A percentile compares a stretch with the other conserved stretches of the same genome.
Conservation (phyloP, 2,797 vertebrate species). For the Anguilla anguilla region DNA sequence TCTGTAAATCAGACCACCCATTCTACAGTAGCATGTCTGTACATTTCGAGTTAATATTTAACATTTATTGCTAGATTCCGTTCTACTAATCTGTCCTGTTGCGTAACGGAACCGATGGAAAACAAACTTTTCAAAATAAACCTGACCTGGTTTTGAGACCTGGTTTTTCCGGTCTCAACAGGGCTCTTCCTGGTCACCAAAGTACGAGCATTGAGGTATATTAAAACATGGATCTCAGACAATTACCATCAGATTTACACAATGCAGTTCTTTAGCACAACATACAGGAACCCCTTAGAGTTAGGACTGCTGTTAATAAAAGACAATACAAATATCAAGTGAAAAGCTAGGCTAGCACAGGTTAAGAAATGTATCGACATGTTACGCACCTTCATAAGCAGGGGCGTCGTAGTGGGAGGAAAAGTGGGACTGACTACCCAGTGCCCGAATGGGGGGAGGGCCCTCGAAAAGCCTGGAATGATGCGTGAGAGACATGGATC, state of each 20-base stretch:
- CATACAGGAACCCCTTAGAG: neutral
- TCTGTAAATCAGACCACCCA: neutral
- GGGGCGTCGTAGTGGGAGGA: no score
- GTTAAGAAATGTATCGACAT: neutral
- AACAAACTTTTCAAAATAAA: conserved; percentile 16
- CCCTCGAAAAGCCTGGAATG: no score
- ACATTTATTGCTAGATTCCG: neutral
- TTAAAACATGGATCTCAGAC: neutral
- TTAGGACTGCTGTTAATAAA: neutral
- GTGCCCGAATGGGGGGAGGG: no score
- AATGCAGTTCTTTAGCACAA: no score
- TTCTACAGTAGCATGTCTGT: neutral
- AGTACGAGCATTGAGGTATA: neutral
- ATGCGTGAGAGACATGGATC: no score
- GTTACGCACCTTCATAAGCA: neutral
- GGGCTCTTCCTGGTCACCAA: neutral
- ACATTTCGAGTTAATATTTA: conserved; percentile 8
- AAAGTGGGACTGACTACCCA: no score
- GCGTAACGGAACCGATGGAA: neutral
- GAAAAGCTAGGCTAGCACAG: neutral
- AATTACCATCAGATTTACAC: neutral
- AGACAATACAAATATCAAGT: neutral
- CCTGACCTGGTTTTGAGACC: neutral
- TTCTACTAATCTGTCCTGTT: conserved; percentile 7
- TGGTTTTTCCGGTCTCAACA: neutral